Evolutionary conservation across 2,113 vertebrate species (phyloP).

Genomic region (Chrysochloris asiatica): DNA sequence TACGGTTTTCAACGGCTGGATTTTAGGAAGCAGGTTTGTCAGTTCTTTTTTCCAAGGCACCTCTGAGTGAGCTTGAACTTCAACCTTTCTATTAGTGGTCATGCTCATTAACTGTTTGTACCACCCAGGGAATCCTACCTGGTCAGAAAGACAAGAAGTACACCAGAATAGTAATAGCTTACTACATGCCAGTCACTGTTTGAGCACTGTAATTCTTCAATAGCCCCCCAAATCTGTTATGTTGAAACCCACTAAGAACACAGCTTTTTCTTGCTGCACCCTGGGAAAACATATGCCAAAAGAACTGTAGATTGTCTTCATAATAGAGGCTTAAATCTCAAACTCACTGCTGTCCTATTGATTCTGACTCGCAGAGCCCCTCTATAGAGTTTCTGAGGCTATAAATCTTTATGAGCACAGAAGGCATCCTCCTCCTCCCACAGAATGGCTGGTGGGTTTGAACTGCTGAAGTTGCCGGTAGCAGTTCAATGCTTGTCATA

Average conservation of each 20-base stretch:
- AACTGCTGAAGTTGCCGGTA: too few species aligned
- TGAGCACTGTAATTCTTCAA: too few species aligned
- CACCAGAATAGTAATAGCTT: background rate
- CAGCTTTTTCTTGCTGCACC: too few species aligned
- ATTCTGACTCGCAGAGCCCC: too few species aligned
- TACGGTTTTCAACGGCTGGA: background rate
- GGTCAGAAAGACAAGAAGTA: background rate
- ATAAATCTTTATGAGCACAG: too few species aligned
- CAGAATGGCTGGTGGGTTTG: too few species aligned
- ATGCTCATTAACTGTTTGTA: background rate
- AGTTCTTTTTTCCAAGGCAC: background rate
- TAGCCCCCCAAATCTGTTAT: background rate
- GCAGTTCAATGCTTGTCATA: too few species aligned
- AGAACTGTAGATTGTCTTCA: background rate
- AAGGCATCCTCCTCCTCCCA: too few species aligned
- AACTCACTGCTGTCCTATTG: too few species aligned
- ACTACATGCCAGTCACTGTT: fast-evolving
- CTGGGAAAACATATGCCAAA: background rate
- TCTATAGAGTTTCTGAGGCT: too few species aligned
- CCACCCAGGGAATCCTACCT: background rate
- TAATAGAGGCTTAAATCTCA: fast-evolving
- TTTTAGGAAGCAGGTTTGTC: background rate
- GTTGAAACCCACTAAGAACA: too few species aligned
- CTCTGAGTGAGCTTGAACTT: background rate
- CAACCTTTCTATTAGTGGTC: background rate